A percentile compares a stretch with the other conserved stretches of the same genome.
Conservation (phyloP, 2,888 invertebrate genomes). For the Brachyopa scutellaris region DNA sequence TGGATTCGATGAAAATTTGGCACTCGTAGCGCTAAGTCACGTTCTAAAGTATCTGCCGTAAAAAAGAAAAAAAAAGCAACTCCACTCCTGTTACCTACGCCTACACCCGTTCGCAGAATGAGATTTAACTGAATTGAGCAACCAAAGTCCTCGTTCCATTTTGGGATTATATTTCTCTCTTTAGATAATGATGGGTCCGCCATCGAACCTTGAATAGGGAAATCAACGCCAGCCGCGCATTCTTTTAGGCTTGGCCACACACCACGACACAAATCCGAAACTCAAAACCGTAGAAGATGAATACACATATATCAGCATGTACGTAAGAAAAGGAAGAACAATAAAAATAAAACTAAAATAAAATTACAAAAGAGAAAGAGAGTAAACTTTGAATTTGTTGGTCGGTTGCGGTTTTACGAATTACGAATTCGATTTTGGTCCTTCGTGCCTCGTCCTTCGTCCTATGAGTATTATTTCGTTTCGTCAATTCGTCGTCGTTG, state of each 20-base stretch:
- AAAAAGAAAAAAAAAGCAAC: not conserved
- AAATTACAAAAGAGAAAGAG: conserved; percentile 45
- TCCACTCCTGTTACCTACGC: conserved; percentile 2
- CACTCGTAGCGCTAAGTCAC: not conserved
- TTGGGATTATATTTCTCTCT: not conserved
- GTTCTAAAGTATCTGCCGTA: conserved; percentile 19
- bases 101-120: conserved; percentile 12
- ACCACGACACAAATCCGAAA: conserved; percentile 8
- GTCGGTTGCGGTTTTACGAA: conserved; percentile 9
- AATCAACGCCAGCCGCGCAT: conserved; percentile 12
- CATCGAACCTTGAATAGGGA: conserved; percentile 9
- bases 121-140: conserved; percentile 31
- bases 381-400: conserved; percentile 56
- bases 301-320: no score
- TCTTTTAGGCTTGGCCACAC: not conserved
- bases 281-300: not conserved
- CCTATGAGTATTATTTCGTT: not conserved
- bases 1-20: conserved; percentile 3
- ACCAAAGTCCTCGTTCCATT: conserved; percentile 7
- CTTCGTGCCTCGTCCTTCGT: no score
- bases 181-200: conserved; percentile 22
- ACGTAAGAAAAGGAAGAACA: conserved; percentile 12
- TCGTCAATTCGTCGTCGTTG: conserved; percentile 10
- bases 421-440: conserved; percentile 21
- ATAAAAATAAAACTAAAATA: conserved; percentile 50